Evolutionary conservation across 2,888 invertebrate genomes (phyloP), one percentile per base, ranked within the genome.

Genomic region (Timema cristinae): DNA sequence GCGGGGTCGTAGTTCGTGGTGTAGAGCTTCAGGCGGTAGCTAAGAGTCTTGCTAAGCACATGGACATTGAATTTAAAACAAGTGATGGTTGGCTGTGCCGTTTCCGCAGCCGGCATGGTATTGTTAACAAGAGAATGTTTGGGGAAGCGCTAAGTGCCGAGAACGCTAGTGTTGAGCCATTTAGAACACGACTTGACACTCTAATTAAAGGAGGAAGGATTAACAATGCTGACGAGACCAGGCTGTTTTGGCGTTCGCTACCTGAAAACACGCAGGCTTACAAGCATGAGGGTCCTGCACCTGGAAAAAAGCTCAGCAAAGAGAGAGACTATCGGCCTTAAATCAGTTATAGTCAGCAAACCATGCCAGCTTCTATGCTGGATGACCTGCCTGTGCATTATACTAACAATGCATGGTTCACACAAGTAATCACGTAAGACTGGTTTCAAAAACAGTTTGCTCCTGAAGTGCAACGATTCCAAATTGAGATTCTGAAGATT

Each of bases 51-150:
- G 59, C 70, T 48, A 61, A 70, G 49, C 61, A 70, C 16, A 48
- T 70, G 70, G 49, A 61, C 50, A 59, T 70, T 50, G 7, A 69
- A 15, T 70, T 70, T 16, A 59, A 61, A 13, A 61, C 50, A 15
- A 61, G 61, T 61, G 70, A 61, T 63, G 70, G 61, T 0, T 70
- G 70, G 63, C 49, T 70, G 47, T 70, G 50, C n/a, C 63, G 63
- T 63, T 70, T 70, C 32, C 70, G 63, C 5, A 48, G 49, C 32
- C 16, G 16, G 32, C 61, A 61, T 13, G 61, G 61, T 48, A 61
- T 61, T 10, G 32, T 16, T 7, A 61, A 61, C 13, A 61, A 61
- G 13, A 61, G 2, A 32, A n/a, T 15, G 32, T n/a, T 16, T 13
- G 32, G 61, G 1, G 61, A 61, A 67, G 50, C 67, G 7, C 16